phyloP scores from a whole-genome alignment of 2,113 vertebrate genomes.

The Daubentonia madagascariensis region DNA sequence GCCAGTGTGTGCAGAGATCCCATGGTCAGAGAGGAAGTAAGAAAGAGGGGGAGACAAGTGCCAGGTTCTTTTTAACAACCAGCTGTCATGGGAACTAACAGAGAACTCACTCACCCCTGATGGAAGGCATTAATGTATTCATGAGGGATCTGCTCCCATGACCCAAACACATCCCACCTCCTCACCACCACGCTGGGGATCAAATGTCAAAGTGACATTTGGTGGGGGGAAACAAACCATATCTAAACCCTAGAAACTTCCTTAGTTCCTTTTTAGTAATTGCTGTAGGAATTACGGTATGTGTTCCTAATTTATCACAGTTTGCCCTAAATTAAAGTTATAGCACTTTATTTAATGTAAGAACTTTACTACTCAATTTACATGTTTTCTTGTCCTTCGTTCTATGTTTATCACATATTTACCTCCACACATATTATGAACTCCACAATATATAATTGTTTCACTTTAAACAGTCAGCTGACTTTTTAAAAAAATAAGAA shows the following conservation, averaged over 20 bases:
- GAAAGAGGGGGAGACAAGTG: not conserved
- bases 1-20: not conserved
- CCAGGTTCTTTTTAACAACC: not conserved
- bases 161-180: not conserved
- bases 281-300: not conserved
- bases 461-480: not conserved
- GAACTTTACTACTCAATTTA: not conserved
- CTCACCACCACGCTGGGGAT: not conserved
- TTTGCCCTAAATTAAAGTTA: not conserved
- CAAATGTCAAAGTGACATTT: not conserved
- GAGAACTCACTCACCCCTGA: not conserved
- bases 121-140: not conserved
- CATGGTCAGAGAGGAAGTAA: not conserved
- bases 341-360: not conserved
- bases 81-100: not conserved
- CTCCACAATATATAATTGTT: not conserved
- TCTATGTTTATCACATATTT: constrained; percentile 7
- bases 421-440: not conserved
- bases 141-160: not conserved
- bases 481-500: not conserved
- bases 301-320: not conserved
- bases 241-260: not conserved
- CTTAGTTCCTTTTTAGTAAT: not conserved
- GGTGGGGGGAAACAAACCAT: not conserved
- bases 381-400: not conserved